Evolutionary conservation across 1,140 invertebrate genomes (phyloP), one percentile per base, ranked within the genome.

Genomic region (Trichoplusia ni): DNA sequence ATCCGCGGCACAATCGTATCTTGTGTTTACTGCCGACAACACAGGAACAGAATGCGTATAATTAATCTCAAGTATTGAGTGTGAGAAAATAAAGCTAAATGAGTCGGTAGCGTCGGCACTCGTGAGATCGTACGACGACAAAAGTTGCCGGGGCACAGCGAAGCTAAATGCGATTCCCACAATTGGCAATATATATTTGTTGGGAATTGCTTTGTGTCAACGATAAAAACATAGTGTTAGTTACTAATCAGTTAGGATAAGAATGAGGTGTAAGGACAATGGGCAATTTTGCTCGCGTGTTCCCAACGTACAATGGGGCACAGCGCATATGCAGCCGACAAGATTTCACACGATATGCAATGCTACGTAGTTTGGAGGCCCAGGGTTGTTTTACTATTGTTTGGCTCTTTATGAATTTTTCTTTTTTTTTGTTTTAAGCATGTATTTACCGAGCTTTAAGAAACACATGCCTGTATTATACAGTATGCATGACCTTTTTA

Each of bases 191-290:
- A 79, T 59, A 72, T 73, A 73, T 73, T 72, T 76, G 76, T 83
- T 77, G 81, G 71, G 75, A 81, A 81, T 71, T 64, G 65, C 78
- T 80, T 82, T 81, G 73, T 82, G 78, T 76, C 72, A 79, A 75
- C 69, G 51, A 70, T 74, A 81, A 81, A 69, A 81, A 85, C 74
- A 69, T 64, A 62, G 76, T 69, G 69, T 76, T 73, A 64, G 71
- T 75, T 80, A 75, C 69, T 84, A 79, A 85, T 85, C 80, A 75
- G 73, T 70, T 75, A 85, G 74, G 76, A 81, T 74, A 76, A 65
- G 69, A 73, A 63, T 59, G 38, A 76, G 71, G 73, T 64, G 11
- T 76, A 80, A 80, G 77, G 81, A 84, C 80, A 82, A 84, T 86
- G 71, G 71, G 66, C 65, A 77, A 75, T 69, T 79, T 73, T 75